Percentiles rank a stretch among this genome's conserved stretches.
Evolutionary conservation across 2,888 invertebrate species (phyloP).

Genomic region (Dolichomitus sp.): DNA sequence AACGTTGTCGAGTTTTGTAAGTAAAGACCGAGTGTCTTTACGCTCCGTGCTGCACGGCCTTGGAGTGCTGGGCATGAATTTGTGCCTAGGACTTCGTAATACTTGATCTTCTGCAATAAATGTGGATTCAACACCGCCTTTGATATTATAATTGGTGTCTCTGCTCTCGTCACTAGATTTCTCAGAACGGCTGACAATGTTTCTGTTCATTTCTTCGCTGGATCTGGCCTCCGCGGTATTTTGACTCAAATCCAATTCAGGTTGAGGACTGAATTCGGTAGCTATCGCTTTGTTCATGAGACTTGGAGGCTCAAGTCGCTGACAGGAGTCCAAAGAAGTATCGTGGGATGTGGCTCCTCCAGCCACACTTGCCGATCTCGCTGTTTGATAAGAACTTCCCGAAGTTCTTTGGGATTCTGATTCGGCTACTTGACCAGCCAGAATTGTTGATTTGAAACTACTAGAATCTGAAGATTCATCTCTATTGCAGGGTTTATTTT

Average conservation of each 20-base stretch:
- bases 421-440: conserved; percentile 49
- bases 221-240: conserved; percentile 11
- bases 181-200: conserved; percentile 17
- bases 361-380: conserved; percentile 8
- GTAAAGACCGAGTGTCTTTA: neutral
- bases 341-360: neutral
- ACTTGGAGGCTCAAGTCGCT: conserved; percentile 45
- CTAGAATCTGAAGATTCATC: conserved; percentile 37
- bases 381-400: conserved; percentile 59
- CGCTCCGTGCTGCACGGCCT: neutral
- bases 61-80: neutral
- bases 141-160: conserved; percentile 58
- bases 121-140: neutral
- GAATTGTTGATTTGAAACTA: conserved; percentile 58
- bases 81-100: neutral
- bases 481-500: neutral
- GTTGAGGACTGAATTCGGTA: conserved; percentile 25
- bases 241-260: conserved; percentile 45
- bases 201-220: conserved; percentile 37
- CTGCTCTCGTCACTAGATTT: conserved; percentile 24
- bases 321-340: conserved; percentile 12
- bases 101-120: neutral
- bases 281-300: conserved; percentile 56
- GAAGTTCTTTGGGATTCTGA: conserved; percentile 38
- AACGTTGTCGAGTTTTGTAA: neutral